A percentile compares a stretch with the other conserved stretches of the same genome.
Evolutionary conservation across 2,888 invertebrate species (phyloP).

Genomic region (Spodoptera littoralis): DNA sequence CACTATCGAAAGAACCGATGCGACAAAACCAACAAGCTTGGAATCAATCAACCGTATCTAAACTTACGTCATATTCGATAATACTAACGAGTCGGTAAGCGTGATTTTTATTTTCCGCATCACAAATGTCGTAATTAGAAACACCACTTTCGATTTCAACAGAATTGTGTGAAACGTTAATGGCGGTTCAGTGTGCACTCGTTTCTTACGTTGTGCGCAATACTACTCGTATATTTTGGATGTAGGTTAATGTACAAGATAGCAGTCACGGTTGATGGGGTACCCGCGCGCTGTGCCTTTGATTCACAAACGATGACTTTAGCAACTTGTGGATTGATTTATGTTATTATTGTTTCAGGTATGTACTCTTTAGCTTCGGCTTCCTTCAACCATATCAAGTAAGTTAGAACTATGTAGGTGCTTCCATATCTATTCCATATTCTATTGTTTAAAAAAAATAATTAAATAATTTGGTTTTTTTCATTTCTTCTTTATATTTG

Average conservation of each 20-base stretch:
- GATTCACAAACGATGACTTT: constrained; percentile 52
- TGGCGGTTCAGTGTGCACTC: constrained; percentile 72
- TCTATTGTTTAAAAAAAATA: no score
- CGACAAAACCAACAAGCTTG: constrained; percentile 54
- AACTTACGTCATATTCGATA: constrained; percentile 61
- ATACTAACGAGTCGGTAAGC: constrained; percentile 44
- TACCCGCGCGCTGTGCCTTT: constrained; percentile 32
- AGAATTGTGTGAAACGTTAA: constrained; percentile 76
- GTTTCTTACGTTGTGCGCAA: constrained; percentile 80
- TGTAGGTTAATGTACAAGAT: constrained; percentile 82
- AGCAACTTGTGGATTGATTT: constrained; percentile 55
- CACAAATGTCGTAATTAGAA: constrained; percentile 66
- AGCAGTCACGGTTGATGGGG: constrained; percentile 69
- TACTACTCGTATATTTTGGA: constrained; percentile 71
- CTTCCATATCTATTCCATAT: no score
- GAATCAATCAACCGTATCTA: constrained; percentile 59
- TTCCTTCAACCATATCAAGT: constrained; percentile 40
- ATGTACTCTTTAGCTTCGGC: constrained; percentile 50
- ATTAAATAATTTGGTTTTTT: no score
- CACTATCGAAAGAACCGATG: constrained; percentile 44
- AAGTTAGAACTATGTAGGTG: constrained; percentile 38
- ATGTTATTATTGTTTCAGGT: constrained; percentile 71
- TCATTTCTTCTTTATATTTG: no score
- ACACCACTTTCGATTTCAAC: constrained; percentile 80
- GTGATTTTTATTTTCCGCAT: constrained; percentile 62